These are phyloP conservation scores for Polydrusus tereticollis DNA, from an alignment of 2,888 invertebrate species.

Conservation along the genomic window DNA sequence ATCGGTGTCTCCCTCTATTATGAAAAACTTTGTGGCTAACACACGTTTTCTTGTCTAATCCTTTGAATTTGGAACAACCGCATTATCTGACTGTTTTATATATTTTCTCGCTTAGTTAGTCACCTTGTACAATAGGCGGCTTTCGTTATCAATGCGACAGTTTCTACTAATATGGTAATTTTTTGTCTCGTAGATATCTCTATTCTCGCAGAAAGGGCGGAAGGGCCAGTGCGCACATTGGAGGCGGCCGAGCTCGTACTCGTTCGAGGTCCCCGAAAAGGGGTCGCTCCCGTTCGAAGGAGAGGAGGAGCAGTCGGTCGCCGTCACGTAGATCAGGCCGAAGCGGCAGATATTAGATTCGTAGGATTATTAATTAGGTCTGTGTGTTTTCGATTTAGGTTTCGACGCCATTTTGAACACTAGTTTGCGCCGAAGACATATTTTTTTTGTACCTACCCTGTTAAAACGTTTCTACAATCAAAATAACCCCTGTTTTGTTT, in stretches of 20 bases:
- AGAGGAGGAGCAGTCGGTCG: conserved; percentile 60
- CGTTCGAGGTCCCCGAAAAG: conserved; percentile 72
- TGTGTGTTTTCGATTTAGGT: not conserved
- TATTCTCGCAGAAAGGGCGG: conserved; percentile 57
- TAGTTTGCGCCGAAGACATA: too few relatives aligned
- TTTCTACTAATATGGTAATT: not conserved
- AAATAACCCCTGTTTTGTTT: too few relatives aligned
- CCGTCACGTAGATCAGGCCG: conserved; percentile 66
- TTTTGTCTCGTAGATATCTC: conserved; percentile 52
- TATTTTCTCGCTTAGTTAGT: too few relatives aligned
- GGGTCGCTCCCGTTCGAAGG: conserved; percentile 68
- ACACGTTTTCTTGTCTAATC: too few relatives aligned
- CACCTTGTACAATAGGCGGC: too few relatives aligned
- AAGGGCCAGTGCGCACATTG: conserved; percentile 44
- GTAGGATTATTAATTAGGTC: not conserved
- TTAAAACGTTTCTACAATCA: too few relatives aligned
- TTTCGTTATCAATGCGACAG: too few relatives aligned
- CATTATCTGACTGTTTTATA: too few relatives aligned
- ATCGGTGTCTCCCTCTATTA: too few relatives aligned
- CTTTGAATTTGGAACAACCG: too few relatives aligned
- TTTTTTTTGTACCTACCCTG: too few relatives aligned
- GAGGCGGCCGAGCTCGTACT: conserved; percentile 65
- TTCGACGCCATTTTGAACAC: not conserved
- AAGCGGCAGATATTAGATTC: conserved; percentile 41
- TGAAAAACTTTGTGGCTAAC: too few relatives aligned